These are phyloP conservation scores for Falco columbarius DNA, from an alignment of 2,797 vertebrate species.

Conservation along the genomic window DNA sequence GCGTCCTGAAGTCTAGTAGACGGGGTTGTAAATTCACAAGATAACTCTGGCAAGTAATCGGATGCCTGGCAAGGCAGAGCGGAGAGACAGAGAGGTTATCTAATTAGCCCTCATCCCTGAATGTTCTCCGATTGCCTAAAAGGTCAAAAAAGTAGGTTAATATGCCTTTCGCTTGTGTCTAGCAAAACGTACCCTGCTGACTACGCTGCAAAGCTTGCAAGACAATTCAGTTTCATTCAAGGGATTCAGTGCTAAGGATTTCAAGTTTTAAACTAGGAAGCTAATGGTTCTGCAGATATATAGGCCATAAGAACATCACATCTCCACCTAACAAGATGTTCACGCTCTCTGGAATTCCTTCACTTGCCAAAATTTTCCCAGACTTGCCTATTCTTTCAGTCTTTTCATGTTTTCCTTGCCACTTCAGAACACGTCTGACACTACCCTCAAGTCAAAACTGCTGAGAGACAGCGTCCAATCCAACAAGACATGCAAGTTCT, in stretches of 20 bases:
- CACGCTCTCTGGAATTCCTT: not conserved
- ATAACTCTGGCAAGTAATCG: constrained; percentile 44
- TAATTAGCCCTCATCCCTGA: constrained; percentile 15
- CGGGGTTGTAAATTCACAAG: constrained; percentile 41
- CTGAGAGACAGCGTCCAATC: rapidly evolving
- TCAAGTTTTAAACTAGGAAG: not conserved
- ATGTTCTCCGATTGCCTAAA: not conserved
- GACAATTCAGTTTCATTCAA: not conserved
- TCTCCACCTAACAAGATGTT: not conserved
- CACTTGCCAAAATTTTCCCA: not conserved
- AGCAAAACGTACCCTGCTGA: rapidly evolving
- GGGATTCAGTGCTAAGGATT: not conserved
- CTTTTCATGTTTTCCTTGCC: not conserved
- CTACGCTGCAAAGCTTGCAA: not conserved
- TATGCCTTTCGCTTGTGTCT: not conserved
- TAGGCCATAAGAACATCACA: not conserved
- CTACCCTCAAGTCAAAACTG: not conserved
- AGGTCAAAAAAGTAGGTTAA: constrained; percentile 58
- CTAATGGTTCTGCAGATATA: not conserved
- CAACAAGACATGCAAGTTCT: not conserved
- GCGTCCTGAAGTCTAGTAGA: not conserved
- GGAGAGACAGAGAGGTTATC: constrained; percentile 2
- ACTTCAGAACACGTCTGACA: rapidly evolving
- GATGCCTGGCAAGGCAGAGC: constrained; percentile 23
- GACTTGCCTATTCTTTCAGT: not conserved